These are phyloP conservation scores for Malthinus seriepunctatus DNA, from an alignment of 2,888 invertebrate genomes.

Conservation along the genomic window DNA sequence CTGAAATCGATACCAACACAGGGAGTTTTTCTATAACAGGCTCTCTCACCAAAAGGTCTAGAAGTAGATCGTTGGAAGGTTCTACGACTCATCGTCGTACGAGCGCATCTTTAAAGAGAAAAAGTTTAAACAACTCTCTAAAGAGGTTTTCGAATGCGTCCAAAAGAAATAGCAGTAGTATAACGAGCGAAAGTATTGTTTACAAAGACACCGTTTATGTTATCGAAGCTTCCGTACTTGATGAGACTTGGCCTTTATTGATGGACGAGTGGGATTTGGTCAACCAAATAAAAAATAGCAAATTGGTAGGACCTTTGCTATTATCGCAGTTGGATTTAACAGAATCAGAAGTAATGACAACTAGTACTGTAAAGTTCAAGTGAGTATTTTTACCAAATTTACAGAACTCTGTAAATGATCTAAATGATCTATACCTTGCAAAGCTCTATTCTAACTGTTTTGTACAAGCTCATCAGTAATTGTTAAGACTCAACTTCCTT, in stretches of 20 bases:
- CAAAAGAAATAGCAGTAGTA: not conserved
- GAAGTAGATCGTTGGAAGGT: not conserved
- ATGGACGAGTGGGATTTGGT: constrained; percentile 49
- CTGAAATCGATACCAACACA: not conserved
- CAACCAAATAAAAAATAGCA: constrained; percentile 34
- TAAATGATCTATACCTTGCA: too few species aligned
- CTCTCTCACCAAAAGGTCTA: constrained; percentile 3
- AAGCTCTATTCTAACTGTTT: too few species aligned
- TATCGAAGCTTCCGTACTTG: constrained; percentile 46
- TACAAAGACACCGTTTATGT: constrained; percentile 29
- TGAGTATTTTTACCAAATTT: not conserved
- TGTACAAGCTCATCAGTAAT: too few species aligned
- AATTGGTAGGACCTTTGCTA: constrained; percentile 19
- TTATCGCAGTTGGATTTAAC: not conserved
- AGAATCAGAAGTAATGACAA: too few species aligned
- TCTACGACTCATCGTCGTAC: not conserved
- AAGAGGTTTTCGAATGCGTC: constrained; percentile 1
- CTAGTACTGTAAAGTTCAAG: not conserved
- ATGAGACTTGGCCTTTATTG: constrained; percentile 54
- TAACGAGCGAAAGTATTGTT: not conserved
- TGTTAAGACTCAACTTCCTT: too few species aligned
- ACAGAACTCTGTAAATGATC: too few species aligned
- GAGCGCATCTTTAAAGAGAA: not conserved
- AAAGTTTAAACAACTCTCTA: not conserved
- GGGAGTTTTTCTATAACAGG: too few species aligned